Base-by-base conservation (phyloP, 1,140 invertebrate genomes). In the Luehdorfia chinensis region DNA sequence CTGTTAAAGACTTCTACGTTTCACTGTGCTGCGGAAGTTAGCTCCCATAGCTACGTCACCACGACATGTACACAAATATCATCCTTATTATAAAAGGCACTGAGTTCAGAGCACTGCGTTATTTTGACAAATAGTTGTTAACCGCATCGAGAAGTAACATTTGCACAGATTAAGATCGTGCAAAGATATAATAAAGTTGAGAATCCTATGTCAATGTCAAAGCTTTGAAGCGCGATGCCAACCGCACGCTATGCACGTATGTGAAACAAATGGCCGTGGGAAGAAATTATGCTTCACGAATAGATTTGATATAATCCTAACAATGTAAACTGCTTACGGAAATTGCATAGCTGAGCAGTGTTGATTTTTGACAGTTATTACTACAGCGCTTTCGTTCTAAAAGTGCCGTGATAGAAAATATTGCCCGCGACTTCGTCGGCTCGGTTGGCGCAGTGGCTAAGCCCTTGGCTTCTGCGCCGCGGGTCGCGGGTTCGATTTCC, bases 1-100 rank as follows among this genome's bases (percentile, higher is more conserved):
- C 50, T 52, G 47, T 47, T 52, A 49, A 54, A 54, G 15, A 54
- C 37, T 18, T 27, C 11, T 9, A n/a, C 11, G 25, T 9, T n/a
- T 28, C 25, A 16, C 30, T 30, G 39, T 30, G 14, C 23, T n/a
- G 13, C 14, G 16, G 39, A 43, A 28, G 15, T 1, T 28, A 25
- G 5, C 34, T 27, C 39, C 25, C 13, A 18, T 43, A 28, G n/a
- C 39, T 16, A n/a, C 9, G 33, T 18, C 1, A 1, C 6, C 16
- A 34, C 4, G 16, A n/a, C n/a, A n/a, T n/a, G n/a, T n/a, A n/a
- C n/a, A n/a, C 33, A 18, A 43, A 15, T 18, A 30, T 9, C n/a
- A 28, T 18, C 14, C 15, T 15, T 43, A 43, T 28, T 9, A 6
- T n/a, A 2, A 5, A 7, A 4, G 7, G 1, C 7, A 15, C 16